phyloP scores from a whole-genome alignment of 2,113 vertebrate genomes.

The Zapus hudsonius region DNA sequence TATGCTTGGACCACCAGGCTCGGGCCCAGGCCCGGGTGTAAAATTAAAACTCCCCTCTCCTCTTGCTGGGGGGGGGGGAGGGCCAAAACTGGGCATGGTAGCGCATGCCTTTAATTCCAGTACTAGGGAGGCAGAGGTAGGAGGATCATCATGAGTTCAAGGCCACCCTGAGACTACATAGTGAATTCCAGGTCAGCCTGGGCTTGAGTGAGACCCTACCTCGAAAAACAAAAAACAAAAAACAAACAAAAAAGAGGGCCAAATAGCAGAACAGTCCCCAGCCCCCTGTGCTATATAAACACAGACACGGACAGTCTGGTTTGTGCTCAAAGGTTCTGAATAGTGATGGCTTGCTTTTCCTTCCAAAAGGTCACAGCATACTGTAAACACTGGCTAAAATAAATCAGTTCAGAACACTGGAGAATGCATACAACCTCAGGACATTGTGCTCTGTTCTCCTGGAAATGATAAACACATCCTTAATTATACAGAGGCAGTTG shows the following conservation, averaged over 20 bases:
- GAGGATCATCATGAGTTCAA: no score
- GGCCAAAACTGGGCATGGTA: no score
- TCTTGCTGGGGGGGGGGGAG: no score
- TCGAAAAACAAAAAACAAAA: no score
- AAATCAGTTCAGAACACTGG: background rate
- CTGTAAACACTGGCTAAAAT: background rate
- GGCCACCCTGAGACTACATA: no score
- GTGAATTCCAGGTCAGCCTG: no score
- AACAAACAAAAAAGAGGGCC: background rate
- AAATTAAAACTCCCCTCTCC: no score
- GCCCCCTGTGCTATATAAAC: background rate
- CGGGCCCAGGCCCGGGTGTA: no score
- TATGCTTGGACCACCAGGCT: no score
- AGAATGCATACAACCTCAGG: background rate
- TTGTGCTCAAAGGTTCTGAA: constrained; percentile 15
- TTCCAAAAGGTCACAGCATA: constrained; percentile 25
- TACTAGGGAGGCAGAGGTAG: no score
- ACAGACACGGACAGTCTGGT: background rate
- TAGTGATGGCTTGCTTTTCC: constrained; percentile 15
- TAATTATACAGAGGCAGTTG: background rate
- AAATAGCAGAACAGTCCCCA: background rate
- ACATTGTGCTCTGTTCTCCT: background rate
- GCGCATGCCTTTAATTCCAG: no score
- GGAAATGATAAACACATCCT: constrained; percentile 24
- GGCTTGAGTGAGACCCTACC: no score